Percentiles rank a stretch among this genome's conserved stretches.
Evolutionary conservation across 2,888 invertebrate genomes (phyloP).

Genomic region (Zygothrica quintamaculata): DNA sequence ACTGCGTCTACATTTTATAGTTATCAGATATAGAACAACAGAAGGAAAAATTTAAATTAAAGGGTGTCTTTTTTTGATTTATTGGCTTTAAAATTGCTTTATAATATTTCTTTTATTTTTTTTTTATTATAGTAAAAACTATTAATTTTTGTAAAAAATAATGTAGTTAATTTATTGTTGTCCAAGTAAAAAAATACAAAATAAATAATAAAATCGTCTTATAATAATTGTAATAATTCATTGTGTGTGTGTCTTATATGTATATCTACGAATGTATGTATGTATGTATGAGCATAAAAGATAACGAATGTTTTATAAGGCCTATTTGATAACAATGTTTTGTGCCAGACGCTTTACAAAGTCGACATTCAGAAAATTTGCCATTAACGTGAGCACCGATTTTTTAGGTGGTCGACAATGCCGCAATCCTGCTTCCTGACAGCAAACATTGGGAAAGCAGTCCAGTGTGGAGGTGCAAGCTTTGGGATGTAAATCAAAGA

Average conservation of each 20-base stretch:
- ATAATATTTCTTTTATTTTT: no score
- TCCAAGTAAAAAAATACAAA: no score
- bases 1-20: constrained; percentile 21
- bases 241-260: constrained; percentile 27
- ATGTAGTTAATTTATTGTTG: no score
- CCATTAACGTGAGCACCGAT: constrained; percentile 88
- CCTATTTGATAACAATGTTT: constrained; percentile 83
- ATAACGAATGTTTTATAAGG: neutral
- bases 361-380: constrained; percentile 85
- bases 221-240: no score
- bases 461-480: constrained; percentile 89
- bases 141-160: no score
- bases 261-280: constrained; percentile 2
- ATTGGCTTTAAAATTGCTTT: no score
- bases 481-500: constrained; percentile 89
- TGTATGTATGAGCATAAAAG: neutral
- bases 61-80: constrained; percentile 11
- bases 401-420: constrained; percentile 90
- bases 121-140: no score
- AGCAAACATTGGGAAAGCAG: constrained; percentile 92
- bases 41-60: neutral
- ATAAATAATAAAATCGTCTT: neutral
- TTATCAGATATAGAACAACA: constrained; percentile 40
- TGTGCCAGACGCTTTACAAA: constrained; percentile 83
- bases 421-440: constrained; percentile 90